Conservation (phyloP, 2,888 invertebrate species). For the Parnassius apollo region DNA sequence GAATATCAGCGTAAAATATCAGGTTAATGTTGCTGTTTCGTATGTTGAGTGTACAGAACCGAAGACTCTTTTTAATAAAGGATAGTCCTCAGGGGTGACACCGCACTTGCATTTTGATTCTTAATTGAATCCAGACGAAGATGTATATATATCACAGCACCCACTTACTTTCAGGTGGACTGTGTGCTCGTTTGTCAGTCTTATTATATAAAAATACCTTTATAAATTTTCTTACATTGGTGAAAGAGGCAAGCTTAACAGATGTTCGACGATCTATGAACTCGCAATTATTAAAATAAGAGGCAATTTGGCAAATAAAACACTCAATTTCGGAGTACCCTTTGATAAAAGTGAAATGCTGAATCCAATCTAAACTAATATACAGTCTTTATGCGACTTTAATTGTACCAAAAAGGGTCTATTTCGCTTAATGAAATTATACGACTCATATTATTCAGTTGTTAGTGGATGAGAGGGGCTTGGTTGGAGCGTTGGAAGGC, state of each 20-base stretch:
- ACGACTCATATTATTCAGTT: slow-evolving; percentile 20
- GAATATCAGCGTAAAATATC: too few species aligned
- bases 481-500: background rate
- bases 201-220: background rate
- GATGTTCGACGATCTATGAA: slow-evolving; percentile 55
- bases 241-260: slow-evolving; percentile 30
- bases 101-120: too few species aligned
- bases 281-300: slow-evolving; percentile 52
- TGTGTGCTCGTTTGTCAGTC: too few species aligned
- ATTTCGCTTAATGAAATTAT: slow-evolving; percentile 47
- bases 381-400: slow-evolving; percentile 44
- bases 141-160: too few species aligned
- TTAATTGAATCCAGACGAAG: too few species aligned
- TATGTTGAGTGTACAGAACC: too few species aligned
- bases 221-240: slow-evolving; percentile 30
- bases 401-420: slow-evolving; percentile 50
- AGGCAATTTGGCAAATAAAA: slow-evolving; percentile 54
- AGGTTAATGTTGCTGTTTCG: too few species aligned
- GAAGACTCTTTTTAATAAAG: too few species aligned
- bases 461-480: slow-evolving; percentile 16
- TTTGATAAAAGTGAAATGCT: slow-evolving; percentile 36
- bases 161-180: too few species aligned
- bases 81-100: too few species aligned
- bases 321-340: slow-evolving; percentile 50
- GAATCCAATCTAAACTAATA: slow-evolving; percentile 44